Base-by-base conservation (phyloP, 1,140 invertebrate genomes). In the Tachypleus tridentatus region DNA sequence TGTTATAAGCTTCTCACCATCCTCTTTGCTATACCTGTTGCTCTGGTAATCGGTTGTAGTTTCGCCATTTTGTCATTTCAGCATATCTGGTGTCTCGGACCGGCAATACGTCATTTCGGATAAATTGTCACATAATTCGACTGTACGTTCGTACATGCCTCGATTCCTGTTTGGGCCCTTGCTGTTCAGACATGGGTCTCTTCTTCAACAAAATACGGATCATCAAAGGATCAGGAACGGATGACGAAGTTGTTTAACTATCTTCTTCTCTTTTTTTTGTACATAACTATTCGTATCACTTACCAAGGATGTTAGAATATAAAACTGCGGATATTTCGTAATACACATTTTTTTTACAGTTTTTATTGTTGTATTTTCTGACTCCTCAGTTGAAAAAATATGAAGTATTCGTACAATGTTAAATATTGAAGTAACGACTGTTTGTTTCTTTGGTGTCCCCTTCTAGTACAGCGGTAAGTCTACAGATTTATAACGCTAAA, bases 31-130 rank as follows among this genome's bases (percentile, higher is more conserved):
- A 83, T 87, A 3, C 77, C 86, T 51, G 78, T 84, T 58, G 86
- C 86, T 0, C 78, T 87, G 60, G 77, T 82, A 66, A 78, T 87
- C 58, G 88, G 87, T 3, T 83, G 84, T 67, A 80, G 82, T 8
- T 89, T 89, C 71, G 87, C 87, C 9, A 86, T 85, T 69, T 76
- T 88, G 4, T 83, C 87, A 3, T 89, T 88, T 77, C 75, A 87
- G 85, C 84, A 87, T 77, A 84, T 88, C 62, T 88, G 86, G 86
- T 86, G 84, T 69, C 75, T 82, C 7, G 84, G 80, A 0, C 85
- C 86, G 0, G 83, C 81, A 65, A 73, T 87, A 10, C 79, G 85
- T 56, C 78, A 81, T 60, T 80, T n/a, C 86, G 84, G 74, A 84
- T 88, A 66, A 82, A 82, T 70, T 86, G 82, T 70, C 82, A 83